phyloP scores from a whole-genome alignment of 2,113 vertebrate species.

The Chloebia gouldiae region DNA sequence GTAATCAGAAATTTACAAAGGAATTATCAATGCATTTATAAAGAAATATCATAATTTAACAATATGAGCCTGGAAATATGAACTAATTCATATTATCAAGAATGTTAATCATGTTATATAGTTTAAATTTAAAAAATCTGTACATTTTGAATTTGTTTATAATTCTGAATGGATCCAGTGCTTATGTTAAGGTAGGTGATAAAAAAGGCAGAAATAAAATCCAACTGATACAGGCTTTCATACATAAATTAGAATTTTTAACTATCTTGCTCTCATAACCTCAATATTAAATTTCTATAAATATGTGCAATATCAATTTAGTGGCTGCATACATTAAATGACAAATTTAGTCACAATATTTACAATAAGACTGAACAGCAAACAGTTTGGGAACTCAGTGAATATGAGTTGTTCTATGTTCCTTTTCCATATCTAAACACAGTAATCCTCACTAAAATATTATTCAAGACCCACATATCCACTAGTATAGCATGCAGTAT shows the following conservation, averaged over 20 bases:
- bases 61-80: background rate
- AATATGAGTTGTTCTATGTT: background rate
- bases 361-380: background rate
- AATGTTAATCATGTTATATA: background rate
- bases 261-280: background rate
- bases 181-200: background rate
- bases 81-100: background rate
- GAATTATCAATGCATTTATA: background rate
- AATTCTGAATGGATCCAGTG: background rate
- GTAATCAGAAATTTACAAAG: background rate
- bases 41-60: background rate
- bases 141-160: background rate
- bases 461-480: background rate
- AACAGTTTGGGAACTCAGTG: background rate
- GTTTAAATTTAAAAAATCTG: background rate
- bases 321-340: background rate
- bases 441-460: background rate
- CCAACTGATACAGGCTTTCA: background rate
- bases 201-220: background rate
- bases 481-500: background rate
- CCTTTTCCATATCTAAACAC: background rate
- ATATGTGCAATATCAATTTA: background rate
- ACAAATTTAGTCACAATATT: background rate
- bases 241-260: background rate
- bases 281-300: background rate